phyloP scores from a whole-genome alignment of 2,113 vertebrate genomes.

The Tricholaema leucomelas region DNA sequence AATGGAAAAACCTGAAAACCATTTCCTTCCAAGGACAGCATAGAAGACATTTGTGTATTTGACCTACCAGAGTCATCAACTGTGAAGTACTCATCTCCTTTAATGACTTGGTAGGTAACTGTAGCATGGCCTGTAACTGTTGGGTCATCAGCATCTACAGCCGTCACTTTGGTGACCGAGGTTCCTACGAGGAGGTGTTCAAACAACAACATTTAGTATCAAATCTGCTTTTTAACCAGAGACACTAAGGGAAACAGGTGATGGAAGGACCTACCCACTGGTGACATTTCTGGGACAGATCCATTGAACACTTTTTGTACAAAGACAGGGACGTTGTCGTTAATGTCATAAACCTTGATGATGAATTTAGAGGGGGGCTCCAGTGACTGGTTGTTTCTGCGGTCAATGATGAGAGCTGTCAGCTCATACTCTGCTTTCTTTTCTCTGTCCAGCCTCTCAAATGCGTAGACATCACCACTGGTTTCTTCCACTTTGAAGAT shows the following conservation, averaged over 20 bases:
- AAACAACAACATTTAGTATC: background rate
- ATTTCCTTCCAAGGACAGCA: background rate
- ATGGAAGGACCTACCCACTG: conserved; percentile 72
- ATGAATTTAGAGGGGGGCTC: conserved; percentile 82
- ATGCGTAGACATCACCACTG: conserved; percentile 83
- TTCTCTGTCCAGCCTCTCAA: conserved; percentile 87
- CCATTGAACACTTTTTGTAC: conserved; percentile 74
- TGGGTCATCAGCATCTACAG: conserved; percentile 90
- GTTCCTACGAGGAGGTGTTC: conserved; percentile 75
- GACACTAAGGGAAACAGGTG: background rate
- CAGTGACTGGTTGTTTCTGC: conserved; percentile 61
- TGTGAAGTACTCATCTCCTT: conserved; percentile 76
- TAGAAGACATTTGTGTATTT: background rate
- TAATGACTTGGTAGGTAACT: conserved; percentile 81
- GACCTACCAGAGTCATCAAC: conserved; percentile 84
- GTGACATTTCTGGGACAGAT: conserved; percentile 86
- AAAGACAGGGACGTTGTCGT: conserved; percentile 90
- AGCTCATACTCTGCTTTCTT: conserved; percentile 81
- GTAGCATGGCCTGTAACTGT: conserved; percentile 81
- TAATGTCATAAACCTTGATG: conserved; percentile 87
- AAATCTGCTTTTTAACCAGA: background rate
- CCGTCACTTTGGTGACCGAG: conserved; percentile 80
- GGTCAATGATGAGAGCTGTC: conserved; percentile 80
- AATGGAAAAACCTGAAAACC: background rate
- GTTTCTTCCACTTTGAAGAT: conserved; percentile 82